Conservation (phyloP, 2,797 vertebrate genomes). For the Danio kyathit region DNA sequence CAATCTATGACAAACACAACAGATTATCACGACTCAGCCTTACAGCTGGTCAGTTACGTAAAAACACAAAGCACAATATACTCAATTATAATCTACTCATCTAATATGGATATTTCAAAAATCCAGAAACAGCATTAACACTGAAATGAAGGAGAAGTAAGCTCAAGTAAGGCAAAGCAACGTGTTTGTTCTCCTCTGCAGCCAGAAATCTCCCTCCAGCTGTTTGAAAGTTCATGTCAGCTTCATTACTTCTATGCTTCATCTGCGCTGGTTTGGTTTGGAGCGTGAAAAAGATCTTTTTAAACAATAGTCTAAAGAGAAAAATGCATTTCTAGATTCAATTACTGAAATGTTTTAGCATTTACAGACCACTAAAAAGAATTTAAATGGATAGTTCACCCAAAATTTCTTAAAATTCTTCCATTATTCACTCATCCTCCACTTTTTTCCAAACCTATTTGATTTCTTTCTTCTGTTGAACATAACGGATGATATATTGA, state of each 20-base stretch:
- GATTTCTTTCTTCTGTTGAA: too few relatives aligned
- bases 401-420: too few relatives aligned
- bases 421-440: too few relatives aligned
- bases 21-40: neutral
- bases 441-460: too few relatives aligned
- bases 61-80: neutral
- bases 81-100: neutral
- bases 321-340: constrained; percentile 62
- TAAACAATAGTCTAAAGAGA: constrained; percentile 40
- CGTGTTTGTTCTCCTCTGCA: constrained; percentile 25
- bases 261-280: constrained; percentile 30
- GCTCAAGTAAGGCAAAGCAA: neutral
- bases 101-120: neutral
- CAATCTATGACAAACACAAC: constrained; percentile 34
- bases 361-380: neutral
- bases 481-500: too few relatives aligned
- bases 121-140: neutral
- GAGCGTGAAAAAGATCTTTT: neutral
- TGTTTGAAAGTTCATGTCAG: constrained; percentile 15
- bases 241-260: constrained; percentile 15
- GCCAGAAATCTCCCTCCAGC: constrained; percentile 3
- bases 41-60: constrained; percentile 26
- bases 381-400: neutral
- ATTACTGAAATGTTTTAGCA: constrained; percentile 51
- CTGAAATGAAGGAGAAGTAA: neutral